Evolutionary conservation across 1,140 invertebrate genomes (phyloP), one percentile per base, ranked within the genome.

Genomic region (Halictus rubicundus): DNA sequence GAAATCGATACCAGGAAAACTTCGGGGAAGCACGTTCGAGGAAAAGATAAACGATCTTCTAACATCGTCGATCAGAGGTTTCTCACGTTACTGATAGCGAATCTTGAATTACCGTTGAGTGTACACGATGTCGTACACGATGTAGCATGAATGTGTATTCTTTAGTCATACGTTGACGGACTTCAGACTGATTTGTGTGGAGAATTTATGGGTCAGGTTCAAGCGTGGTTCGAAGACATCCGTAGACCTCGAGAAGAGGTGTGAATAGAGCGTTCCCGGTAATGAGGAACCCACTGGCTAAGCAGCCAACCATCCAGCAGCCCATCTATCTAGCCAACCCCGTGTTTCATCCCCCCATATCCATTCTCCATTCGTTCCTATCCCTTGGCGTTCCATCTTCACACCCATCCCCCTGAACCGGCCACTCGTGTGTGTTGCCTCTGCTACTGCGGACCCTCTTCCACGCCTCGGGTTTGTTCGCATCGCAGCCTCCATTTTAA

Each of bases 211-310:
- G 12, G 14, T 14, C 12, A 14, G 14, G 19, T 27, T 84, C 82
- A n/a, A 52, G 25, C 6, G 72, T 70, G 3, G 86, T 81, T 88
- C 59, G 57, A 65, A 81, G 54, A 81, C 80, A 80, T 87, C 81
- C 37, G 61, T 87, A 88, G 63, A 77, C 52, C 78, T 81, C 57
- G 65, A 77, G 76, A 83, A 72, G 65, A 88, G 83, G 85, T 87
- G 88, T 89, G 88, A 89, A 89, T 85, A 88, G 88, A 88, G 39
- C 81, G 80, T 85, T 87, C 80, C 78, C 83, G 78, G 74, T 89
- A 89, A 89, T 89, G 88, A 89, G 87, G 85, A 89, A 87, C 81
- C 87, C 82, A 87, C 81, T 78, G 83, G 86, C 82, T 87, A 86
- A 80, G 87, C 87, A 87, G 79, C 84, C 82, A 89, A 86, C 85